These are phyloP conservation scores for Cichladusa arquata DNA, from an alignment of 2,113 vertebrate genomes.

Conservation along the genomic window DNA sequence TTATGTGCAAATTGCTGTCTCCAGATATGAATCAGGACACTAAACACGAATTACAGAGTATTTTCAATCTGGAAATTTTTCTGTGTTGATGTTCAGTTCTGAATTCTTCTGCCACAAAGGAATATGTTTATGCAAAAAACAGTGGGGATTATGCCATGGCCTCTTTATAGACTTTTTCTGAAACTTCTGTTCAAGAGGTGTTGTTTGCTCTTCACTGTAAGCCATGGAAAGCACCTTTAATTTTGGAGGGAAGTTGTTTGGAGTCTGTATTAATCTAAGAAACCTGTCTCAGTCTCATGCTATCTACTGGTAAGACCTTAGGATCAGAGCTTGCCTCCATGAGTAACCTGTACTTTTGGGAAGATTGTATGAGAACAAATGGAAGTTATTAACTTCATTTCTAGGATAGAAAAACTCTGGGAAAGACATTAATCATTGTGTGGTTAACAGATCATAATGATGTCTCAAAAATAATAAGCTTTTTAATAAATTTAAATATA, in stretches of 20 bases:
- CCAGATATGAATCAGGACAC: neutral
- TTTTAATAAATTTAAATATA: neutral
- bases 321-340: neutral
- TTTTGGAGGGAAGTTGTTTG: neutral
- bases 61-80: neutral
- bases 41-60: fast-evolving
- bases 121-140: neutral
- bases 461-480: neutral
- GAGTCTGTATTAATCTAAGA: neutral
- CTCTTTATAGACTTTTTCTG: neutral
- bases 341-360: neutral
- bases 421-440: neutral
- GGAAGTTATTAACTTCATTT: neutral
- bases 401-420: neutral
- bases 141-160: neutral
- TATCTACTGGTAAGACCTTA: neutral
- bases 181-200: neutral
- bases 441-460: neutral
- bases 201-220: neutral
- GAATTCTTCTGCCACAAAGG: neutral
- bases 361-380: neutral
- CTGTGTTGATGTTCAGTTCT: neutral
- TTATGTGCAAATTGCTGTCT: neutral
- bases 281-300: neutral
- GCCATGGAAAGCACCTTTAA: neutral